Conservation (phyloP, 2,888 invertebrate genomes). For the Epistrophe grossulariae region DNA sequence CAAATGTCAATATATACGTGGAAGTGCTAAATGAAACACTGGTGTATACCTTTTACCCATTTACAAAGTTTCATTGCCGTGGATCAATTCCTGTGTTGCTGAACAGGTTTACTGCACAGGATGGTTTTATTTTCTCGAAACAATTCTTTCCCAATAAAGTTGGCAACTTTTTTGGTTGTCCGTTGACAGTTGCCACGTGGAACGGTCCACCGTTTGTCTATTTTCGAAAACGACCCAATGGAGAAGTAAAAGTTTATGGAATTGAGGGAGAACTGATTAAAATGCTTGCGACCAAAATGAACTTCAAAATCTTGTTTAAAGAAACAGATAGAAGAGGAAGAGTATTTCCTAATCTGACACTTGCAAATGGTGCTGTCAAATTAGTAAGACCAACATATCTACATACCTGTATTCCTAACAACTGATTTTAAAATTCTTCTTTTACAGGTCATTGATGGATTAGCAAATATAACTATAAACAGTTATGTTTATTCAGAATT, state of each 20-base stretch:
- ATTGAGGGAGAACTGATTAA: conserved; percentile 80
- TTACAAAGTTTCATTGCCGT: conserved; percentile 78
- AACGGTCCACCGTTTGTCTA: conserved; percentile 78
- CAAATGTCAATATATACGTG: conserved; percentile 80
- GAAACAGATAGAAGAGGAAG: conserved; percentile 77
- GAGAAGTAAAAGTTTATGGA: conserved; percentile 77
- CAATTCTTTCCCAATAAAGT: conserved; percentile 79
- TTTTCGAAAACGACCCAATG: conserved; percentile 72
- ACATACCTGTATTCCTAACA: no score
- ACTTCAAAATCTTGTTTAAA: conserved; percentile 79
- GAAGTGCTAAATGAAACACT: conserved; percentile 75
- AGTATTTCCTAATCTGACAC: conserved; percentile 78
- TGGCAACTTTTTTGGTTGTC: conserved; percentile 80
- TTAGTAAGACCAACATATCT: conserved; percentile 76
- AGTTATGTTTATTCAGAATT: conserved; percentile 78
- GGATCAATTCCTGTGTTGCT: conserved; percentile 78
- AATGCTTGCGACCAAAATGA: conserved; percentile 79
- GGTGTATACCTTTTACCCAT: conserved; percentile 81
- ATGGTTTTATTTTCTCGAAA: conserved; percentile 61
- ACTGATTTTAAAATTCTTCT: neutral
- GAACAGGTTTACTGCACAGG: conserved; percentile 38
- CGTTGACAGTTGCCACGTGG: conserved; percentile 79
- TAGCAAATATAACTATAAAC: conserved; percentile 79
- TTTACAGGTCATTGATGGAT: conserved; percentile 78
- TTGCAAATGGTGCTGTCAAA: conserved; percentile 78